Base-by-base conservation (phyloP, 2,113 vertebrate genomes). In the Danionella cerebrum region DNA sequence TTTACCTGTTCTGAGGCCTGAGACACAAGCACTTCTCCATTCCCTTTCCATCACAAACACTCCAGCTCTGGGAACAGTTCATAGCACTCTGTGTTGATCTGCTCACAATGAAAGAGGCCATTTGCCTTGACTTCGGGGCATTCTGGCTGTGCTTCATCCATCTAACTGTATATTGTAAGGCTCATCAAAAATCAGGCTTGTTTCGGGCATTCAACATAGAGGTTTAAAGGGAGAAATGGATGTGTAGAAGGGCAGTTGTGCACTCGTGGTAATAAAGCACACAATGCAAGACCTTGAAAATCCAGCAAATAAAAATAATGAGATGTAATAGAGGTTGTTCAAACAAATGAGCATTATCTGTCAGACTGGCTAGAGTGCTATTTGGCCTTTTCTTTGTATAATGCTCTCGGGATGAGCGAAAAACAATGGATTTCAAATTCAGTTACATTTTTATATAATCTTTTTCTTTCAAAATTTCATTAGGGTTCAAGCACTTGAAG, bases 1-100 rank as follows among this genome's bases (percentile, higher is more conserved):
- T 76, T 78, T 48, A 76, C 72, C 70, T 47, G 57, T 52, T 41
- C 51, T 47, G 65, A 39, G 69, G 65, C 68, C 25, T 21, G 19
- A 50, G 11, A 27, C 18, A 54, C 51, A 70, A 69, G 70, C 74
- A 72, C 74, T 57, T 45, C 51, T 47, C 38, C 60, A 63, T 68
- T 39, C 55, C 68, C 63, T 71, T 77, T 80, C 41, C 67, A 62
- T 62, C 60, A 70, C 50, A 38, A 24, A 31, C 50, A 42, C 39
- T 48, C 35, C 29, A 50, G 41, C 45, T 11, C 16, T 11, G 35
- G 58, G 16, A 47, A 35, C 22, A 41, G 47, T 24, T 36, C 12
- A 38, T 5, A 24, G 53, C 53, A 22, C 35, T 57, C 48, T 58
- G 14, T 5, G 27, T 45, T 62, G 58, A 33, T 64, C 29, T 33